Base-by-base conservation (phyloP, 2,113 vertebrate species). In the Regulus satrapa region DNA sequence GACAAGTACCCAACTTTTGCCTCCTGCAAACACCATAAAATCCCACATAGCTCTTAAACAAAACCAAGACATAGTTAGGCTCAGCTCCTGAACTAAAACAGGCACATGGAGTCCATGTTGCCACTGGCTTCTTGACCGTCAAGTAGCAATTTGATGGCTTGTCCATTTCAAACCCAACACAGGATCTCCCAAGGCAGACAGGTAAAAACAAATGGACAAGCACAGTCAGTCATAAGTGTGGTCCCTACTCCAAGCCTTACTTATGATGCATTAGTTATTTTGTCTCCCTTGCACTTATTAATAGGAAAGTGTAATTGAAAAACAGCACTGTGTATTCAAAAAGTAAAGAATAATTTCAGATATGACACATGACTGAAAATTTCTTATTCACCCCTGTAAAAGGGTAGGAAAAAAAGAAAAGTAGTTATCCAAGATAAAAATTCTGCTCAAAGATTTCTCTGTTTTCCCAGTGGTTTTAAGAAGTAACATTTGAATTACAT, bases 81-180 rank as follows among this genome's bases (percentile, higher is more conserved):
- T 48, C 17, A 48, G 5, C 40, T 43, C 15, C 26, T 36, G 36
- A 36, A 36, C 24, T 41, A 41, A 61, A 64, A 49, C 1, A 24
- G 2, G 1, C 1, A 24, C 2, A 1, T 0, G 0, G 20, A 49
- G 6, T 25, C n/a, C 48, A 38, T 0, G 2, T 14, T 45, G 49
- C n/a, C 59, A 24, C 15, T 38, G 45, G 32, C 15, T 71, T 14
- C 31, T 13, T 52, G 48, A 25, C 32, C 78, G 9, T 18, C 46
- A 52, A 23, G 36, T 0, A 34, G 36, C 18, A 14, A 40, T 14
- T 23, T 0, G 6, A 11, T 15, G 18, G 54, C 17, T 56, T 29
- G 11, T 36, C 21, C 36, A 40, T 25, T 62, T 88, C n/a, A 61
- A 83, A 61, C 4, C 14, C 26, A 75, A 8, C 2, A 4, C 5